phyloP scores from a whole-genome alignment of 2,888 invertebrate genomes.

The Gortyna flavago region DNA sequence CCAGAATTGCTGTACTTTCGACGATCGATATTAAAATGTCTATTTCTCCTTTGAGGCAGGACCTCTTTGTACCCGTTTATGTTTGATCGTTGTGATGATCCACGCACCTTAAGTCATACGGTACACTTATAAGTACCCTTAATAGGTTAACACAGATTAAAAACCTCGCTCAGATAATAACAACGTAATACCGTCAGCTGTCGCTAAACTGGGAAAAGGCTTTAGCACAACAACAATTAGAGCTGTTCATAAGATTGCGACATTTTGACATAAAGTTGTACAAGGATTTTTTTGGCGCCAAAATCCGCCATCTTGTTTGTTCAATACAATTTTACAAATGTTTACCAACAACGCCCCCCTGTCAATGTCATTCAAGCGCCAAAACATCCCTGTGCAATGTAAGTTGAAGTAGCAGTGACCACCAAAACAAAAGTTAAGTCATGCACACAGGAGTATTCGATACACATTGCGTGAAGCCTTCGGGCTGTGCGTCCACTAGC shows the following conservation, averaged over 20 bases:
- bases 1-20: conserved; percentile 15
- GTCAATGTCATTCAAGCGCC: neutral
- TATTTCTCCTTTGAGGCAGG: neutral
- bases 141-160: neutral
- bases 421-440: conserved; percentile 62
- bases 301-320: conserved; percentile 2
- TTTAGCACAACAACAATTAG: conserved; percentile 14
- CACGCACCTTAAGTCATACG: neutral
- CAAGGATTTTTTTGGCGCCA: neutral
- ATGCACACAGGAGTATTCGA: conserved; percentile 66
- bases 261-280: neutral
- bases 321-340: neutral
- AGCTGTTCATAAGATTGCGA: conserved; percentile 34
- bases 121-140: conserved; percentile 9
- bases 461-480: conserved; percentile 62
- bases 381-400: neutral
- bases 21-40: conserved; percentile 13
- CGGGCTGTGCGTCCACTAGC: conserved; percentile 62
- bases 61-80: conserved; percentile 28
- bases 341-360: neutral
- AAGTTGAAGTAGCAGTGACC: conserved; percentile 37
- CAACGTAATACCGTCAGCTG: neutral
- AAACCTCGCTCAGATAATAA: neutral
- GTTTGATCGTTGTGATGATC: conserved; percentile 34
- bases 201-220: neutral